These are phyloP conservation scores for Whitmania pigra DNA, from an alignment of 1,140 invertebrate genomes.

Conservation along the genomic window DNA sequence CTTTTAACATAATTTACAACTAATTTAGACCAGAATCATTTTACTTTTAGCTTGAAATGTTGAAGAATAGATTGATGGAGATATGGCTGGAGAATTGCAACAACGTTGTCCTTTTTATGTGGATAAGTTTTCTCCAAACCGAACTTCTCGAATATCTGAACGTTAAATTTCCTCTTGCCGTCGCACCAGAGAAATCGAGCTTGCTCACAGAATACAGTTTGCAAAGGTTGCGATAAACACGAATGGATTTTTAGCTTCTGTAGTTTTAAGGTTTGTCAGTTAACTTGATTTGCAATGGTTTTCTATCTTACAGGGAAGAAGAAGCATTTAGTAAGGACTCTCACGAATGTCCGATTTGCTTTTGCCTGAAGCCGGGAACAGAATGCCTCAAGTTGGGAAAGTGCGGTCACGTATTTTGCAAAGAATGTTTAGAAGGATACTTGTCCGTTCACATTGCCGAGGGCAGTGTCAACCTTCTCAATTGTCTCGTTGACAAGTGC, in stretches of 20 bases:
- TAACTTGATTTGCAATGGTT: background rate
- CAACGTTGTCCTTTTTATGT: conserved; percentile 12
- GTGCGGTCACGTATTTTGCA: conserved; percentile 54
- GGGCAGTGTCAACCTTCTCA: conserved; percentile 48
- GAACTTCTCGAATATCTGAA: conserved; percentile 9
- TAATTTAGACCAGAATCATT: background rate
- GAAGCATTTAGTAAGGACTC: background rate
- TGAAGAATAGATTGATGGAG: background rate
- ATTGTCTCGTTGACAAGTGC: conserved; percentile 53
- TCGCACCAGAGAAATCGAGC: background rate
- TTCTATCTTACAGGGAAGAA: background rate
- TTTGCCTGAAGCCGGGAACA: conserved; percentile 37
- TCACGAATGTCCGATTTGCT: conserved; percentile 16
- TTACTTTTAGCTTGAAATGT: background rate
- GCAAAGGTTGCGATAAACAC: background rate
- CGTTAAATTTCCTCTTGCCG: conserved; percentile 7
- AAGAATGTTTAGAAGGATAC: conserved; percentile 50
- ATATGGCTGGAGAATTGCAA: background rate
- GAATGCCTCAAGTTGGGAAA: conserved; percentile 48
- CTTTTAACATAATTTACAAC: background rate
- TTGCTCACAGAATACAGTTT: background rate
- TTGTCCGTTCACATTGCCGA: conserved; percentile 51
- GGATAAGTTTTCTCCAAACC: conserved; percentile 13
- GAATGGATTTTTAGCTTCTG: too few relatives aligned
- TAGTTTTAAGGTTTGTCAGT: too few relatives aligned